Conservation (phyloP, 2,888 invertebrate species). For the Agrilus cyanescens region DNA sequence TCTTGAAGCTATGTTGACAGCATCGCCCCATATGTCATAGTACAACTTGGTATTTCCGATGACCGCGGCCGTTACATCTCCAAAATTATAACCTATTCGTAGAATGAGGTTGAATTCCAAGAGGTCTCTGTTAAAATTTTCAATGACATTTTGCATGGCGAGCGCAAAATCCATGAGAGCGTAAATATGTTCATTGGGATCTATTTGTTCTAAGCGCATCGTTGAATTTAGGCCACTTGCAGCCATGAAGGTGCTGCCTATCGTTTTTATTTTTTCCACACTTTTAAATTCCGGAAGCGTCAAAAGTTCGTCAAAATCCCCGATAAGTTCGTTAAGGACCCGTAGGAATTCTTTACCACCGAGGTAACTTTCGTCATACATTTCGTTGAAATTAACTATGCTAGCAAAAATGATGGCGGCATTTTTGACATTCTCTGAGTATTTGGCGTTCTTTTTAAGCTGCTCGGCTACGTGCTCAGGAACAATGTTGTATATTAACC, state of each 20-base stretch:
- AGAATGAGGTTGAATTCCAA: slow-evolving; percentile 81
- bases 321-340: slow-evolving; percentile 90
- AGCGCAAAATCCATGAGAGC: slow-evolving; percentile 87
- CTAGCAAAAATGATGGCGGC: slow-evolving; percentile 93
- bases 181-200: slow-evolving; percentile 66
- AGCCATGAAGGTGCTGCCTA: slow-evolving; percentile 95
- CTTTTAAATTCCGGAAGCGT: slow-evolving; percentile 69
- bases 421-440: slow-evolving; percentile 87
- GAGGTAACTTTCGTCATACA: slow-evolving; percentile 94
- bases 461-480: slow-evolving; percentile 91
- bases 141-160: slow-evolving; percentile 80
- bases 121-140: slow-evolving; percentile 80
- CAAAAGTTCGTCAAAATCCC: slow-evolving; percentile 89
- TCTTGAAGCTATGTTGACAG: slow-evolving; percentile 91
- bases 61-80: slow-evolving; percentile 92
- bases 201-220: slow-evolving; percentile 53
- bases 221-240: slow-evolving; percentile 87
- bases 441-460: slow-evolving; percentile 82
- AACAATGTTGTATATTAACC: slow-evolving; percentile 92
- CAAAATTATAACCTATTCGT: slow-evolving; percentile 82
- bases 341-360: slow-evolving; percentile 91
- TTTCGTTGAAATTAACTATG: slow-evolving; percentile 93
- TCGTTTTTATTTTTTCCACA: slow-evolving; percentile 96
- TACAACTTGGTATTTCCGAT: slow-evolving; percentile 93
- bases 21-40: slow-evolving; percentile 98